Base-by-base conservation (phyloP, 2,797 vertebrate species). In the Pantherophis vulpinus region DNA sequence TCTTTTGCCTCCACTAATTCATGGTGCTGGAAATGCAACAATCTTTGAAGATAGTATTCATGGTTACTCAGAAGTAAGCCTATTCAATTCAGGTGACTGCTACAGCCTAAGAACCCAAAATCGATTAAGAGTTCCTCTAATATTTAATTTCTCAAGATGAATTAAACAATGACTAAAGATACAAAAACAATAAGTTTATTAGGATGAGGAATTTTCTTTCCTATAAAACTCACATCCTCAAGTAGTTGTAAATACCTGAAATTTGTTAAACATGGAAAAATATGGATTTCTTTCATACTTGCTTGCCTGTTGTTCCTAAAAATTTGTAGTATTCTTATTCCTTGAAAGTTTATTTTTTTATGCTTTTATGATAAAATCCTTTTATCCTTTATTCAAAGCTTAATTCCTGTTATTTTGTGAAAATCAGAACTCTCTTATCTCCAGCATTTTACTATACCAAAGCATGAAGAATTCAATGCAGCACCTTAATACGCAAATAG, bases 1-100 rank as follows among this genome's bases (percentile, higher is more conserved):
- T 23, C 94, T 96, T 96, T 92, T 91, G 42, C 63, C 93, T 63
- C n/a, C 96, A 95, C 95, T 96, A 95, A 95, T 95, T 93, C 93
- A 94, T 95, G 86, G 54, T 27, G 92, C 94, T 95, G 18, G 89
- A 90, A 95, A 90, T 94, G 89, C 90, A 93, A 79, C 87, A 88
- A 91, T 94, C 51, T 51, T 20, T 60, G 27, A 27, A 18, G 66
- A 27, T 42, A 7, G 18, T 51, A 5, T 18, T 23, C 42, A 89
- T 66, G 4, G 74, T 83, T 83, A 32, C 23, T 89, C 56, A 89
- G 42, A 61, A 54, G 12, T 59, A 79, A 83, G 54, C n/a, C 66
- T 13, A 83, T 42, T 74, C 55, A 47, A 16, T 91, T 55, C 47
- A 92, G 14, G 54, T 88, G 9, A 37, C n/a, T 37, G 13, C 56